phyloP scores from a whole-genome alignment of 2,797 vertebrate genomes.

The Mycteria americana region DNA sequence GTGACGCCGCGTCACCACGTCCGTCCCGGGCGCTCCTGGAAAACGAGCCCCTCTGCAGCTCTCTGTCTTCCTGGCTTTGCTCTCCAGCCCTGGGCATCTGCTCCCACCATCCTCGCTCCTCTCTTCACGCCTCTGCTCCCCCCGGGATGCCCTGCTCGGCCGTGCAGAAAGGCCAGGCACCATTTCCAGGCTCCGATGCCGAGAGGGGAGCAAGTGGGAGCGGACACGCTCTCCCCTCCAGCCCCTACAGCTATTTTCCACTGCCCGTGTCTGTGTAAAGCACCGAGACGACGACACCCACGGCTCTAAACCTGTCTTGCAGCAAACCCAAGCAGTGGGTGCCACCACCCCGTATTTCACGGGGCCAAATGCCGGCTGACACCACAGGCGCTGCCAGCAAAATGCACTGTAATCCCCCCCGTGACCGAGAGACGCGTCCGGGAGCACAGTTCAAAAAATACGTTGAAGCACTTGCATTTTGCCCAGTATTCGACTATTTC shows the following conservation, averaged over 20 bases:
- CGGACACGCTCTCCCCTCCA: neutral
- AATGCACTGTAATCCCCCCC: neutral
- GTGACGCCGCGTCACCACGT: neutral
- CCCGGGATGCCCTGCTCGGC: neutral
- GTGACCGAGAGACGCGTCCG: neutral
- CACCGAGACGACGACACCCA: neutral
- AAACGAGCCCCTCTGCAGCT: neutral
- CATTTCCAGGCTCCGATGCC: neutral
- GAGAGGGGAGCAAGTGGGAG: neutral
- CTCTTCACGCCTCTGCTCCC: neutral
- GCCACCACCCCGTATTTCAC: neutral
- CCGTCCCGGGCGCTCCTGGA: neutral
- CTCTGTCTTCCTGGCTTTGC: neutral
- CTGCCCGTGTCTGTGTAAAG: neutral
- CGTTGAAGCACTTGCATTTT: fast-evolving
- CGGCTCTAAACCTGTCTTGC: fast-evolving
- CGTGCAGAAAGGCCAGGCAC: no score
- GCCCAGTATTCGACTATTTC: neutral
- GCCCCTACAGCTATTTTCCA: neutral
- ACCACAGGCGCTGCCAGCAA: neutral
- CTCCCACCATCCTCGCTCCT: neutral
- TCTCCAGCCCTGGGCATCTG: neutral
- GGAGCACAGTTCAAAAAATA: neutral
- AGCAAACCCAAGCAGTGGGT: neutral
- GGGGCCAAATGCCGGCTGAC: neutral